Evolutionary conservation across 1,140 invertebrate genomes (phyloP).

Genomic region (Sminthurides bifidus): DNA sequence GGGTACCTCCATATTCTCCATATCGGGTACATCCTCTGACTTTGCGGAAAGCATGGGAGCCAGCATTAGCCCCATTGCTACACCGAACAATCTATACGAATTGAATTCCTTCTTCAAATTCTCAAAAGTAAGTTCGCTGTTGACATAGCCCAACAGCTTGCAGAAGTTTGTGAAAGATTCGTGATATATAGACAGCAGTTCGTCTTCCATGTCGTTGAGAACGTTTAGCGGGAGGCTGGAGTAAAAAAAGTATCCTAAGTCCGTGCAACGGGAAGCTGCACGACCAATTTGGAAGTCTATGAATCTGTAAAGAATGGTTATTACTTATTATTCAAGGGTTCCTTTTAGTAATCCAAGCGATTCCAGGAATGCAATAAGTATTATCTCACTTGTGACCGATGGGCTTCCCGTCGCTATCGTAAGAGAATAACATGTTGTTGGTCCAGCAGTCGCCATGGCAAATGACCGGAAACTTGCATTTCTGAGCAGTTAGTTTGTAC

Average conservation of each 20-base stretch:
- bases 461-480: constrained; percentile 24
- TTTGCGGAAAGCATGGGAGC: constrained; percentile 20
- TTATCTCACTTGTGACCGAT: constrained; percentile 15
- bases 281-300: constrained; percentile 44
- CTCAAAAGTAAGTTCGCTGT: constrained; percentile 10
- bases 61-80: constrained; percentile 10
- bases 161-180: constrained; percentile 5
- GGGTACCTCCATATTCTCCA: constrained; percentile 10
- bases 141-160: neutral
- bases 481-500: neutral
- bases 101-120: constrained; percentile 14
- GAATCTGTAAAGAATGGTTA: constrained; percentile 30
- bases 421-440: constrained; percentile 56
- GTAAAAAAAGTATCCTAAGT: constrained; percentile 47
- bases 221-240: constrained; percentile 36
- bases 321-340: too few relatives aligned
- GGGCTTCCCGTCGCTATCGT: constrained; percentile 32
- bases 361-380: too few relatives aligned
- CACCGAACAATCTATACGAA: constrained; percentile 3
- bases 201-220: constrained; percentile 16
- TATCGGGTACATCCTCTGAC: constrained; percentile 14
- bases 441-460: constrained; percentile 62
- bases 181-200: constrained; percentile 14
- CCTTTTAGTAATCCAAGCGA: too few relatives aligned
- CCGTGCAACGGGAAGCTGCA: constrained; percentile 41